These are phyloP conservation scores for Platanista minor DNA, from an alignment of 2,113 vertebrate species.

Conservation along the genomic window DNA sequence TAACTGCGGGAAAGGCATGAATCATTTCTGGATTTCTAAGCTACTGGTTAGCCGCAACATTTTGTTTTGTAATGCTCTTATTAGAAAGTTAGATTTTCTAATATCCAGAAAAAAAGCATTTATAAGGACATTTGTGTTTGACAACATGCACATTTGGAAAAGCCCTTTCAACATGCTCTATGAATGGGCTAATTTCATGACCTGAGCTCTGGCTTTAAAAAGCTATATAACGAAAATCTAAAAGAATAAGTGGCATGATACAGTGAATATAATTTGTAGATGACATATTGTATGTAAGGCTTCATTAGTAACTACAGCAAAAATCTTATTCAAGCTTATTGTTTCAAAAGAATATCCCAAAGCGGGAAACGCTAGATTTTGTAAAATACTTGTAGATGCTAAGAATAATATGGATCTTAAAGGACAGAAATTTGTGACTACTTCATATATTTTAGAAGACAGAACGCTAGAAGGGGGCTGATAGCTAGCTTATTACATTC, in stretches of 20 bases:
- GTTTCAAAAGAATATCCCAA: not conserved
- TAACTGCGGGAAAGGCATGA: constrained; percentile 52
- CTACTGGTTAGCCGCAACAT: constrained; percentile 8
- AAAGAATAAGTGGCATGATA: not conserved
- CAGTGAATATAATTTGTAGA: not conserved
- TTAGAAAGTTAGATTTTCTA: constrained; percentile 52
- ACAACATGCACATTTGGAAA: not conserved
- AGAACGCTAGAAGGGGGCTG: not conserved
- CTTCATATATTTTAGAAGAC: not conserved
- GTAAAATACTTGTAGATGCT: not conserved
- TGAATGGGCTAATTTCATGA: not conserved
- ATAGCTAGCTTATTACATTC: not conserved
- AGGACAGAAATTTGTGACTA: not conserved
- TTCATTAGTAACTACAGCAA: not conserved
- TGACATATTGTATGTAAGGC: not conserved
- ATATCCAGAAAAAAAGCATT: constrained; percentile 32
- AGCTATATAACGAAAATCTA: not conserved
- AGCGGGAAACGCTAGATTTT: not conserved
- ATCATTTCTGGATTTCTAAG: constrained; percentile 42
- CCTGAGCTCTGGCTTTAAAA: constrained; percentile 19
- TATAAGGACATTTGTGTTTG: constrained; percentile 31
- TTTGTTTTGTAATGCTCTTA: constrained; percentile 37
- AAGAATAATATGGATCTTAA: not conserved
- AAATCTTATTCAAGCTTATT: not conserved
- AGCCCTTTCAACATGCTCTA: not conserved